Evolutionary conservation across 2,113 vertebrate species (phyloP).

Genomic region (Pangasianodon gigas): DNA sequence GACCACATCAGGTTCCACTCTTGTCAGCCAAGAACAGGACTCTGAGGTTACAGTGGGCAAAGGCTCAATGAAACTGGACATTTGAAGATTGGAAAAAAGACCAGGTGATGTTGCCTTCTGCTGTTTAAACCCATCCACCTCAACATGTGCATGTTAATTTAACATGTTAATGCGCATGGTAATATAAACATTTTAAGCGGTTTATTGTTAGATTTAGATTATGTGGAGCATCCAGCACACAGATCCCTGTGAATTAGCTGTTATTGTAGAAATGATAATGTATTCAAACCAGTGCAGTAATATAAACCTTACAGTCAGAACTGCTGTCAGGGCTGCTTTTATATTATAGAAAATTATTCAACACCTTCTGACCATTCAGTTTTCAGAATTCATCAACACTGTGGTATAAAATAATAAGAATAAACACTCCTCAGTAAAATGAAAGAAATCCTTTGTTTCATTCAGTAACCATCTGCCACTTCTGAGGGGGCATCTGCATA

Average conservation of each 20-base stretch:
- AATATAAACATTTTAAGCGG: background rate
- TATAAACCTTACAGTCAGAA: background rate
- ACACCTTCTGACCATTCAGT: background rate
- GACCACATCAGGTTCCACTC: background rate
- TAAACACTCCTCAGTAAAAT: conserved; percentile 10
- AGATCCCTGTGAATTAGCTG: background rate
- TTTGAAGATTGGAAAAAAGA: background rate
- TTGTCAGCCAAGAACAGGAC: background rate
- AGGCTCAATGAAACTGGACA: background rate
- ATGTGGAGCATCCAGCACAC: background rate
- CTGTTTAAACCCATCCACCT: background rate
- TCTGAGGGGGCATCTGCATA: conserved; percentile 4
- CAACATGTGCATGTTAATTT: no score
- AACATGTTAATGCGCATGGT: no score
- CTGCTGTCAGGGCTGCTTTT: background rate
- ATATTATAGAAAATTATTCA: background rate
- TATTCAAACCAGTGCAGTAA: background rate
- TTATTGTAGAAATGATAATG: background rate
- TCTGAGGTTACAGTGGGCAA: background rate
- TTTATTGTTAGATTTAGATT: background rate
- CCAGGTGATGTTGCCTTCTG: background rate
- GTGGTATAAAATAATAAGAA: background rate
- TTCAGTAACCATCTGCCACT: conserved; percentile 40
- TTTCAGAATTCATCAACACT: background rate
- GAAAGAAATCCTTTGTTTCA: conserved; percentile 32